phyloP scores from a whole-genome alignment of 2,113 vertebrate genomes.

The Turnix velox region DNA sequence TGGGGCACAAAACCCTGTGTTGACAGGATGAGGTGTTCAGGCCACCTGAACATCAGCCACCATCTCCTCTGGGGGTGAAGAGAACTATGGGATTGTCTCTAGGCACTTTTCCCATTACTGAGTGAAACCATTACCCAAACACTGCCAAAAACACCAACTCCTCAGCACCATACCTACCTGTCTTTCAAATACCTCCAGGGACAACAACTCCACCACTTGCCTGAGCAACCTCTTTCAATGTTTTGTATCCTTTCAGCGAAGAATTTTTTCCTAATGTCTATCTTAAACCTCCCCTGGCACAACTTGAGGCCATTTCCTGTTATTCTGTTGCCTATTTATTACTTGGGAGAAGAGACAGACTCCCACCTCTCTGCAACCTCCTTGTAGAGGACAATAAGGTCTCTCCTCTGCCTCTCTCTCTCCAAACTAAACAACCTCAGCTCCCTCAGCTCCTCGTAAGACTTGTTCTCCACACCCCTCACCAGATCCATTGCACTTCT shows the following conservation, averaged over 20 bases:
- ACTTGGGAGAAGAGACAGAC: neutral
- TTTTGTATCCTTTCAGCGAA: neutral
- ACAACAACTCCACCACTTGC: neutral
- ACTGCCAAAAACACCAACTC: neutral
- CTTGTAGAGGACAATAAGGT: neutral
- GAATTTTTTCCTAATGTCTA: too few species aligned
- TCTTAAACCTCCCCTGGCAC: neutral
- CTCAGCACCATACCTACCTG: neutral
- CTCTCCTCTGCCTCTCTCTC: neutral
- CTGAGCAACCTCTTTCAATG: neutral
- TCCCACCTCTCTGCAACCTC: neutral
- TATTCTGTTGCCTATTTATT: neutral
- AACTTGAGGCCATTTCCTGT: neutral
- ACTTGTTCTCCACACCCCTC: neutral
- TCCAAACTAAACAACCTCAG: neutral
- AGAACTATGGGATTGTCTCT: neutral
- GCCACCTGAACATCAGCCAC: neutral
- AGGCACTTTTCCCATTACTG: neutral
- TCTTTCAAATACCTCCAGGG: neutral
- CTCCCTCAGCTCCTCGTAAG: neutral
- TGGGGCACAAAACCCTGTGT: rapidly evolving
- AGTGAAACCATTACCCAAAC: neutral
- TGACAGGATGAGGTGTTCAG: neutral
- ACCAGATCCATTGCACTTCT: neutral
- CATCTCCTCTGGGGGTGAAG: neutral